Conservation (phyloP, 2,113 vertebrate genomes). For the Aix galericulata region DNA sequence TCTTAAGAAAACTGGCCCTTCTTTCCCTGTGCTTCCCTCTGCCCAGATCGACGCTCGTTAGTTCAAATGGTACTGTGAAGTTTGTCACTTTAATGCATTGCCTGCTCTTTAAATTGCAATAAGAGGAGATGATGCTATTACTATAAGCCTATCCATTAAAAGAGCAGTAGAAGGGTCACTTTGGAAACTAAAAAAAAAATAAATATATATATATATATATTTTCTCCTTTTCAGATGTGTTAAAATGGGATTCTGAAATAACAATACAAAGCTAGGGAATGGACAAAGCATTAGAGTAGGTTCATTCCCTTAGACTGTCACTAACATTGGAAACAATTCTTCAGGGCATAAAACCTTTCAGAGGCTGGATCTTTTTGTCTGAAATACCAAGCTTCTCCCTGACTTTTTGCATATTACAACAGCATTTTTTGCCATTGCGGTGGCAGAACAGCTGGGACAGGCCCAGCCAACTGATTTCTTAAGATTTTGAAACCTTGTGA, state of each 20-base stretch:
- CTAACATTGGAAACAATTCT: neutral
- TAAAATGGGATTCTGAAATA: conserved; percentile 4
- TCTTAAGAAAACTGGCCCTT: neutral
- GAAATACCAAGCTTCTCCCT: neutral
- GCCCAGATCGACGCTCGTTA: neutral
- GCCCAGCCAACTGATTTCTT: neutral
- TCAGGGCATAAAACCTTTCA: neutral
- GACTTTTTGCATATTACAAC: neutral
- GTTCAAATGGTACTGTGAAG: neutral
- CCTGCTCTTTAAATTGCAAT: neutral
- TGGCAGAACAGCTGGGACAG: neutral
- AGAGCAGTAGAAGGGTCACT: neutral
- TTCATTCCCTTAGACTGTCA: neutral
- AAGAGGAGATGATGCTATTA: neutral
- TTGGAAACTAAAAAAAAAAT: neutral
- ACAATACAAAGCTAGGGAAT: neutral
- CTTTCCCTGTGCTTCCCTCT: neutral
- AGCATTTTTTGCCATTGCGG: neutral
- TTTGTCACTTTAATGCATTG: neutral
- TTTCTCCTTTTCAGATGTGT: neutral
- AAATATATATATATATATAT: neutral
- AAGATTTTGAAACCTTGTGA: neutral
- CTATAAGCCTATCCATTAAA: conserved; percentile 3
- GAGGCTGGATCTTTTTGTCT: neutral
- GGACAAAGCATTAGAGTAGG: neutral